Evolutionary conservation across 2,888 invertebrate species (phyloP), one percentile per base, ranked within the genome.

Genomic region (Branchellion lobata): DNA sequence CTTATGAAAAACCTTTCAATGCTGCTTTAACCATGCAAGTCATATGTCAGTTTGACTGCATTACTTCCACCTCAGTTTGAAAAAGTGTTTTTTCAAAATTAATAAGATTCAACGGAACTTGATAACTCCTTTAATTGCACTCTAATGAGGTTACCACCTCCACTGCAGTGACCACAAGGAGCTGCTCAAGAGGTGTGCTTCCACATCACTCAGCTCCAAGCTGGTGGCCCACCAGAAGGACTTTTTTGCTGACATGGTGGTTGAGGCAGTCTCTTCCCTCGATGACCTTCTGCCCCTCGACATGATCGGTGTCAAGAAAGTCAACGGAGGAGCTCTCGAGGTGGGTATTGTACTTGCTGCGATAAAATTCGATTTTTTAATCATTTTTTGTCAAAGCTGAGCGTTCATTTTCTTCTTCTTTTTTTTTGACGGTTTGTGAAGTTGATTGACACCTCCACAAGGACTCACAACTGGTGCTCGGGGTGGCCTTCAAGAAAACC

Each of bases 271-370:
- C 0, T 90, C 95, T 84, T 81, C 84, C 80, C 81, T 99, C 82
- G 99, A 98, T 86, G 92, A 93, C 51, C 90, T 96, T 27, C 88
- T 99, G 83, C 97, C 98, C 0, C 88, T 99, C 65, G 96, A 97
- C 86, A 99, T 99, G 98, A 99, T 99, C 87, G 99, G 99, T 79
- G 95, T 97, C 84, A 99, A 99, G 89, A 98, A 99, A 88, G 93
- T 97, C 1, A 89, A 89, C 82, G 91, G 91, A 81, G 91, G 91
- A 33, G 86, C 84, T 24, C 88, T 99, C 81, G 98, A 98, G 87
- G 92, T 87, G 79, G 61, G 78, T 34, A 24, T 0, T n/a, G 47
- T 40, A 11, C 34, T 33, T 21, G 34, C 21, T 79, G 18, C 0
- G 24, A 18, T 27, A 51, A 51, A 14, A 51, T n/a, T n/a, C n/a